These are phyloP conservation scores for Leptobrachium ailaonicum DNA, from an alignment of 2,113 vertebrate genomes.

Conservation along the genomic window DNA sequence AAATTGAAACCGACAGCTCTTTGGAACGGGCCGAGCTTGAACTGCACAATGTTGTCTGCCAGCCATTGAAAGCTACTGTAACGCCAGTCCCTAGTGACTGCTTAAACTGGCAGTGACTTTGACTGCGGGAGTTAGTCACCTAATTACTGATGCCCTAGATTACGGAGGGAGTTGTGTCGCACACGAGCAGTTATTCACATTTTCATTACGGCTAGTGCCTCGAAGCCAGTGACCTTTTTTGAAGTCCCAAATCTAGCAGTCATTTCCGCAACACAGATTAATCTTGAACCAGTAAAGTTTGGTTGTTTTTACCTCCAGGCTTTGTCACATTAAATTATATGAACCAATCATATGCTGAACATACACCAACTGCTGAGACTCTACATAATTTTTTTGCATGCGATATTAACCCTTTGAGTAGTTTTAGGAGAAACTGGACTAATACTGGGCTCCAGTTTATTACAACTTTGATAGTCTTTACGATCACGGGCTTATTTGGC, in stretches of 20 bases:
- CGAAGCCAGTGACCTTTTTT: constrained; percentile 41
- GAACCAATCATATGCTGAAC: no score
- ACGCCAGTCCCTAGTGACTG: constrained; percentile 47
- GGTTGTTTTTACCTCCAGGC: not conserved
- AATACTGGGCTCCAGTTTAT: no score
- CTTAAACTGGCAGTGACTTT: constrained; percentile 51
- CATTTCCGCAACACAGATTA: constrained; percentile 12
- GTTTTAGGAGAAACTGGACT: no score
- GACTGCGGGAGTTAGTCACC: constrained; percentile 44
- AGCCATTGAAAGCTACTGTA: constrained; percentile 51
- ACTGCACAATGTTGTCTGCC: constrained; percentile 52
- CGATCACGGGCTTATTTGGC: no score
- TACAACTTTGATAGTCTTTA: no score
- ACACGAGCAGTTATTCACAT: constrained; percentile 15
- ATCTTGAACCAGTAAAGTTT: constrained; percentile 18
- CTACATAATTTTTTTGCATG: no score
- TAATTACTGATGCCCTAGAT: constrained; percentile 52
- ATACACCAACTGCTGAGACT: no score
- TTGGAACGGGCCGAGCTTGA: constrained; percentile 44
- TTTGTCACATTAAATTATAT: not conserved
- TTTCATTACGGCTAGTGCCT: constrained; percentile 40
- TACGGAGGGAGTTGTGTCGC: constrained; percentile 35
- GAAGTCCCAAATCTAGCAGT: constrained; percentile 26
- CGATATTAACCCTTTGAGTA: no score
- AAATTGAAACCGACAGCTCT: constrained; percentile 61